Conservation (phyloP, 2,113 vertebrate genomes). For the Vidua macroura region DNA sequence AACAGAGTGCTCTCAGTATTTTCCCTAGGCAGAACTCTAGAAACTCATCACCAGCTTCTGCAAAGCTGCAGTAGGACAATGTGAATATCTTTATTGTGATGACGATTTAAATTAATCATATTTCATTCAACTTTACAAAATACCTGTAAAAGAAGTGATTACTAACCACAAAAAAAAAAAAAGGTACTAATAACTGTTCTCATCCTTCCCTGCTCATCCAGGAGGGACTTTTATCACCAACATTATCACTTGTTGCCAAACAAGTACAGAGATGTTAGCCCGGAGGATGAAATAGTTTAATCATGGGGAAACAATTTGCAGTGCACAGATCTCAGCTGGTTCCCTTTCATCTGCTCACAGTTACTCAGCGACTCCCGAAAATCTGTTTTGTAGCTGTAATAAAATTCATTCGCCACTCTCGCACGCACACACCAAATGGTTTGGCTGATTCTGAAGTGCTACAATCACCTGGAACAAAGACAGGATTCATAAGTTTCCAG, state of each 20-base stretch:
- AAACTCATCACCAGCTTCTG: background rate
- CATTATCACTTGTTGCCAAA: conserved; percentile 47
- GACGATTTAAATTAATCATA: background rate
- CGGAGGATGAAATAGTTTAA: conserved; percentile 63
- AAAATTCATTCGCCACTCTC: conserved; percentile 58
- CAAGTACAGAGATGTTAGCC: conserved; percentile 54
- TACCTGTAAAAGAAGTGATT: background rate
- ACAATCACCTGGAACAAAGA: conserved; percentile 16
- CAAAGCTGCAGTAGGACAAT: background rate
- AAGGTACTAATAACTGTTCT: conserved; percentile 1
- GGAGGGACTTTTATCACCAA: conserved; percentile 34
- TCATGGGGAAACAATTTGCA: conserved; percentile 62
- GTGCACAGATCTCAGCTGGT: conserved; percentile 53
- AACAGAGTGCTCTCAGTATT: background rate
- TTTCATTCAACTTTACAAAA: background rate
- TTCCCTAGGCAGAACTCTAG: background rate
- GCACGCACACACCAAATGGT: conserved; percentile 42
- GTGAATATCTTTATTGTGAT: background rate
- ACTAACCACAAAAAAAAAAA: background rate
- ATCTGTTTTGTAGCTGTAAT: conserved; percentile 61
- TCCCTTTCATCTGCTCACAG: conserved; percentile 57
- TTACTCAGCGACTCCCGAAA: conserved; percentile 54
- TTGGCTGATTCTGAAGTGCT: background rate
- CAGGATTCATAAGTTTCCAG: background rate
- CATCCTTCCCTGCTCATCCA: conserved; percentile 3